Evolutionary conservation across 2,888 invertebrate species (phyloP).

Genomic region (Clepsis dumicolana): DNA sequence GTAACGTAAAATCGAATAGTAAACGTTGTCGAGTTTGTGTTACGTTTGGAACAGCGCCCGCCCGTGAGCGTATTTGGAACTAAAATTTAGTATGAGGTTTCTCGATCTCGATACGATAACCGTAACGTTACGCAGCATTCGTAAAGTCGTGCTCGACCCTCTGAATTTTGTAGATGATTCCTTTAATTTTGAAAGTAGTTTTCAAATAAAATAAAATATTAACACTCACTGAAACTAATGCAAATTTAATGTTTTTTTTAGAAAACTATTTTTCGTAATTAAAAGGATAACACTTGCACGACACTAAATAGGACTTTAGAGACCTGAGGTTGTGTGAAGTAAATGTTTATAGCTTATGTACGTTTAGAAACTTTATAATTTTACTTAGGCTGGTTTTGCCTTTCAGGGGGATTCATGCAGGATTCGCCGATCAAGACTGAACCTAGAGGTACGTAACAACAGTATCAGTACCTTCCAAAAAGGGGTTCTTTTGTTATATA

Average conservation of each 20-base stretch:
- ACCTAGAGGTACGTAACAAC: constrained; percentile 64
- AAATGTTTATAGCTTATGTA: not conserved
- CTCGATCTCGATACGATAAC: no score
- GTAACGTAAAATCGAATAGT: no score
- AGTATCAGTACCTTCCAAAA: no score
- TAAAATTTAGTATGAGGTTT: no score
- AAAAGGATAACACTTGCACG: not conserved
- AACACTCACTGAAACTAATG: not conserved
- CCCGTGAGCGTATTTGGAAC: no score
- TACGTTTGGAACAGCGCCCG: no score
- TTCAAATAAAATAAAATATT: not conserved
- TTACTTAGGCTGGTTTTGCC: constrained; percentile 24
- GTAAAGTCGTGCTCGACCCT: not conserved
- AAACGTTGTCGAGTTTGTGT: no score
- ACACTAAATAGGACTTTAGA: not conserved
- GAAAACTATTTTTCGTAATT: not conserved
- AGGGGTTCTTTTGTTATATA: no score
- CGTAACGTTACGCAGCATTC: no score
- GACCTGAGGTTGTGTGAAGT: not conserved
- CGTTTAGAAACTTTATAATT: constrained; percentile 13
- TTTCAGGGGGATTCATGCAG: constrained; percentile 56
- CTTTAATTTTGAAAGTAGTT: not conserved
- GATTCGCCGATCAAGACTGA: constrained; percentile 70
- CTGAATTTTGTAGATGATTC: not conserved
- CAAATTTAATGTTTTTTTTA: not conserved